Percentiles rank a stretch among this genome's conserved stretches.
phyloP scores from a whole-genome alignment of 2,888 invertebrate genomes.

The Philonicus albiceps region DNA sequence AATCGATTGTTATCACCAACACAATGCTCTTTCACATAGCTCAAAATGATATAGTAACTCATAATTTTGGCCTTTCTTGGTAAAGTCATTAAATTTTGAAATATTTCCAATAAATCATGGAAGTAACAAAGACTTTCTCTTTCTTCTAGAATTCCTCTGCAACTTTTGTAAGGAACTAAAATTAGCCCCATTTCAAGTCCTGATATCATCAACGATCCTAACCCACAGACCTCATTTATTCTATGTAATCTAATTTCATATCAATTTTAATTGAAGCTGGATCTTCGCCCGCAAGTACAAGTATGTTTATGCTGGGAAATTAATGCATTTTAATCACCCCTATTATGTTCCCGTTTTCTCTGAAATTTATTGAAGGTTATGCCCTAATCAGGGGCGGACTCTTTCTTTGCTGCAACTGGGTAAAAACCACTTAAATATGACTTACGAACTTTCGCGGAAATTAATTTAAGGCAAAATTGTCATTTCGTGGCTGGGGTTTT shows the following conservation, averaged over 20 bases:
- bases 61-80: background rate
- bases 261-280: background rate
- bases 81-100: background rate
- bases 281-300: background rate
- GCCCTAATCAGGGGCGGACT: background rate
- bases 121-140: background rate
- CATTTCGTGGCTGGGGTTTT: background rate
- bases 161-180: background rate
- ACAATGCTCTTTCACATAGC: background rate
- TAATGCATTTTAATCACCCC: background rate
- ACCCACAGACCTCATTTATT: background rate
- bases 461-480: slow-evolving; percentile 30
- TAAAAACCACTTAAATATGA: slow-evolving; percentile 9
- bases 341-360: background rate
- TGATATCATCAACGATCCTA: background rate
- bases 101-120: background rate
- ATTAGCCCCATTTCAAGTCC: background rate
- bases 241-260: background rate
- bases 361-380: background rate
- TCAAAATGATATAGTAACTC: background rate
- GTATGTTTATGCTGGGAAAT: background rate
- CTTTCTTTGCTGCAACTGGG: background rate
- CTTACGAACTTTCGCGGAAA: slow-evolving; percentile 19
- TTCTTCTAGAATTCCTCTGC: background rate
- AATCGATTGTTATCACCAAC: background rate